A percentile compares a stretch with the other conserved stretches of the same genome.
phyloP scores from a whole-genome alignment of 2,888 invertebrate genomes.

The Pycnomerus fuliginosus region DNA sequence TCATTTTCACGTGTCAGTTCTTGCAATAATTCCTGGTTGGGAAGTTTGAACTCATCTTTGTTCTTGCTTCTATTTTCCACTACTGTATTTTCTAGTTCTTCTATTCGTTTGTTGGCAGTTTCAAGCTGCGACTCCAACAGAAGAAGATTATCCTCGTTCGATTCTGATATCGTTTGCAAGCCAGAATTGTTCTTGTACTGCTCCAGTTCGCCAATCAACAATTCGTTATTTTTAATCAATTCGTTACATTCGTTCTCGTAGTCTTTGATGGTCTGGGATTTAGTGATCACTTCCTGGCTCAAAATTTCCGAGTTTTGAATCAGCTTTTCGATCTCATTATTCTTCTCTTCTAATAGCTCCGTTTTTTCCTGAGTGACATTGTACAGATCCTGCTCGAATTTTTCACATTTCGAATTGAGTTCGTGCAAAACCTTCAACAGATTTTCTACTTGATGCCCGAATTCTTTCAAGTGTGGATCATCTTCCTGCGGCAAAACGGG shows the following conservation, averaged over 20 bases:
- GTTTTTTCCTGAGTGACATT: slow-evolving; percentile 58
- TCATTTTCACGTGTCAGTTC: slow-evolving; percentile 49
- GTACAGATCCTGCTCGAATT: slow-evolving; percentile 59
- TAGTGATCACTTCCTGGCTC: slow-evolving; percentile 46
- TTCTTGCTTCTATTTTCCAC: not conserved
- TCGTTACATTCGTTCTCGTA: slow-evolving; percentile 63
- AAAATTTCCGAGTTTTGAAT: slow-evolving; percentile 47
- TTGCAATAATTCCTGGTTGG: slow-evolving; percentile 19
- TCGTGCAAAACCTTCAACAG: slow-evolving; percentile 59
- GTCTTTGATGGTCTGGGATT: slow-evolving; percentile 51
- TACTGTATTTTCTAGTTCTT: slow-evolving; percentile 49
- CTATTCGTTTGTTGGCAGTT: slow-evolving; percentile 45
- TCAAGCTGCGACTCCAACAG: slow-evolving; percentile 67
- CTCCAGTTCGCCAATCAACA: slow-evolving; percentile 66
- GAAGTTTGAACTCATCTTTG: not conserved
- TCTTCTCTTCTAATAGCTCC: slow-evolving; percentile 45
- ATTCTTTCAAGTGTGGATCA: slow-evolving; percentile 39
- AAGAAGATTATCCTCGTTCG: slow-evolving; percentile 68
- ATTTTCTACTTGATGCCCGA: slow-evolving; percentile 54
- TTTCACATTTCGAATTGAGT: slow-evolving; percentile 61
- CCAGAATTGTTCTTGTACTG: slow-evolving; percentile 63
- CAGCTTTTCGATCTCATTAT: slow-evolving; percentile 50
- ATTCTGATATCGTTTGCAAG: slow-evolving; percentile 70
- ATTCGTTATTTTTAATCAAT: slow-evolving; percentile 70
- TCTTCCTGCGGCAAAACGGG: slow-evolving; percentile 26